A percentile compares a stretch with the other conserved stretches of the same genome.
These are phyloP conservation scores for Hemiscyllium ocellatum DNA, from an alignment of 2,113 vertebrate species.

Conservation along the genomic window DNA sequence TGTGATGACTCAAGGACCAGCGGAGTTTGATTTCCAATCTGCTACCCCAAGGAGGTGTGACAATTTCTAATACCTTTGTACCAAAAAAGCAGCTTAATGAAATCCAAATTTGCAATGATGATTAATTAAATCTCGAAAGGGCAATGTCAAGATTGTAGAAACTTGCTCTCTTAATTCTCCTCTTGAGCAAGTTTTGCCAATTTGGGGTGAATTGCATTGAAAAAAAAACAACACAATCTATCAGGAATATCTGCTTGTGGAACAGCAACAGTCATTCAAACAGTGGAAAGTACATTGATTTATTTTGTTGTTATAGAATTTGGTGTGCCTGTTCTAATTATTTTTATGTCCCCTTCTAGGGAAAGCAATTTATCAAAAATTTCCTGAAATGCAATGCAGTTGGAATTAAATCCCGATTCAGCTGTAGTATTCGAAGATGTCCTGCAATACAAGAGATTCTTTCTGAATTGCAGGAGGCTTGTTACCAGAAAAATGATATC, in stretches of 20 bases:
- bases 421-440: background rate
- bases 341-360: background rate
- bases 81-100: background rate
- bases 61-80: no score
- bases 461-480: background rate
- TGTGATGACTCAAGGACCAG: no score
- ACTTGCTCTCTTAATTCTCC: background rate
- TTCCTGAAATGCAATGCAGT: constrained; percentile 22
- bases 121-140: background rate
- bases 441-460: constrained; percentile 18
- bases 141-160: background rate
- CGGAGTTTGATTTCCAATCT: no score
- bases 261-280: background rate
- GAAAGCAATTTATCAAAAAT: constrained; percentile 20
- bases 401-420: constrained; percentile 16
- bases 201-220: background rate
- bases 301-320: background rate
- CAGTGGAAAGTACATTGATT: background rate
- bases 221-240: background rate
- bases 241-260: background rate
- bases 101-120: background rate
- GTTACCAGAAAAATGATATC: constrained; percentile 18
- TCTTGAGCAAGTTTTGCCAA: background rate
- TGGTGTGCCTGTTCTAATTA: background rate
- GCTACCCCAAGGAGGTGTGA: no score